A percentile compares a stretch with the other conserved stretches of the same genome.
Evolutionary conservation across 2,888 invertebrate species (phyloP).

Genomic region (Harpalus rufipes): DNA sequence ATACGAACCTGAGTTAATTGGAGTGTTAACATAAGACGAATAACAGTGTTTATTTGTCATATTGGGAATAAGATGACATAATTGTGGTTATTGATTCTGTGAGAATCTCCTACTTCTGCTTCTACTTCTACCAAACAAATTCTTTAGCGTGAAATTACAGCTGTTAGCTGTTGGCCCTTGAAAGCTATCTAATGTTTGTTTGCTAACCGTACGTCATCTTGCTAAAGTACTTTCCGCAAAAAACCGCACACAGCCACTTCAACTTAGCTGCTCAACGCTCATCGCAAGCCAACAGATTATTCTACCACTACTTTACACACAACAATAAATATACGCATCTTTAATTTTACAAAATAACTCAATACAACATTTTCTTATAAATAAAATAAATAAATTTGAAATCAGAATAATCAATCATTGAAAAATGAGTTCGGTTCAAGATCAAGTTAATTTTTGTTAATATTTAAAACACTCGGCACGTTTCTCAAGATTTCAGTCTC

Average conservation of each 20-base stretch:
- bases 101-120: not conserved
- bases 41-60: not conserved
- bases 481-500: too few species aligned
- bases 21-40: not conserved
- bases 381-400: too few species aligned
- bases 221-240: conserved; percentile 1
- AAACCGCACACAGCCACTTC: not conserved
- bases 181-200: conserved; percentile 6
- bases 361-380: too few species aligned
- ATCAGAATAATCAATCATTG: too few species aligned
- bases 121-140: not conserved
- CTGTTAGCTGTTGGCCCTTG: conserved; percentile 1
- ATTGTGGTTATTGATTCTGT: not conserved
- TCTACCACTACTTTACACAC: not conserved
- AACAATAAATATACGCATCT: not conserved
- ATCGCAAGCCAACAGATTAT: not conserved
- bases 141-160: conserved; percentile 1
- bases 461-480: too few species aligned
- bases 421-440: too few species aligned
- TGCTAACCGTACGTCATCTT: conserved; percentile 5
- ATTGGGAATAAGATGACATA: not conserved
- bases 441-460: too few species aligned
- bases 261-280: not conserved
- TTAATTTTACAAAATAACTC: too few species aligned
- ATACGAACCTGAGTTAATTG: too few species aligned